These are phyloP conservation scores for Lanistes nyassanus DNA, from an alignment of 1,140 invertebrate species.

Conservation along the genomic window DNA sequence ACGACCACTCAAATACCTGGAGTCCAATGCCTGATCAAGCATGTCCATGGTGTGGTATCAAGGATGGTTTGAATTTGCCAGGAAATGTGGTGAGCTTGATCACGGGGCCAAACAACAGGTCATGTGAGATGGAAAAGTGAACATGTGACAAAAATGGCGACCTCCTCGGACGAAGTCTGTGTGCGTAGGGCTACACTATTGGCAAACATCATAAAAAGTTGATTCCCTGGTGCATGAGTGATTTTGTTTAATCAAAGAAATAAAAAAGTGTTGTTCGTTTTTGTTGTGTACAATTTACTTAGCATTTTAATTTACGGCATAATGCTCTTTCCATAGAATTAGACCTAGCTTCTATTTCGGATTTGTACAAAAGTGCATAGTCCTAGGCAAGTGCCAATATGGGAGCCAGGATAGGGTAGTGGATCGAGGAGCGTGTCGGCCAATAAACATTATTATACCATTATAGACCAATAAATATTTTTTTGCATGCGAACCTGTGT, in stretches of 20 bases:
- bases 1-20: slow-evolving; percentile 55
- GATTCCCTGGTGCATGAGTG: background rate
- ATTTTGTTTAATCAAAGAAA: background rate
- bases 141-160: slow-evolving; percentile 65
- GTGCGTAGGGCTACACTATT: slow-evolving; percentile 10
- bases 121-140: slow-evolving; percentile 67
- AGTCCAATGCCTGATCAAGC: slow-evolving; percentile 64
- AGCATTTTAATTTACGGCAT: background rate
- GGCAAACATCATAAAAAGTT: background rate
- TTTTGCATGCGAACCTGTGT: too few relatives aligned
- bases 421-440: too few relatives aligned
- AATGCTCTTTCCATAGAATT: background rate
- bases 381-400: too few relatives aligned
- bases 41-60: slow-evolving; percentile 65
- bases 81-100: slow-evolving; percentile 66
- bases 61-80: slow-evolving; percentile 67
- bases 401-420: too few relatives aligned
- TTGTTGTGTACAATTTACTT: background rate
- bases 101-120: slow-evolving; percentile 70
- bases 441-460: too few relatives aligned
- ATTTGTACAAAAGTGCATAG: too few relatives aligned
- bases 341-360: too few relatives aligned
- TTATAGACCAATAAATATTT: too few relatives aligned
- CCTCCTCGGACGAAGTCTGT: background rate
- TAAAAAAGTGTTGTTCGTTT: background rate